Evolutionary conservation across 2,888 invertebrate genomes (phyloP), one percentile per base, ranked within the genome.

Genomic region (Dasypolia templi): DNA sequence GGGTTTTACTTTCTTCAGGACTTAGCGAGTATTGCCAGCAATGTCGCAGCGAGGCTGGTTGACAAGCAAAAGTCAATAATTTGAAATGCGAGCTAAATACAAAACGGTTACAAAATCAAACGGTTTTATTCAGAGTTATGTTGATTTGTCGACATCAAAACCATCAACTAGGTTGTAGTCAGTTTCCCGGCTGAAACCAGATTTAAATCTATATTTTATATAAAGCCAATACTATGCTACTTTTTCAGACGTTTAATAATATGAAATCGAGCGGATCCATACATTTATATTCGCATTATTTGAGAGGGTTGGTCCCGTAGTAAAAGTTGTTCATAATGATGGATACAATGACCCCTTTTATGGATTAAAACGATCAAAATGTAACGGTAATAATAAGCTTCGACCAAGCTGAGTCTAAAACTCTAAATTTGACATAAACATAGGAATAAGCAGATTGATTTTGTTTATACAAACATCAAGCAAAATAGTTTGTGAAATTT

Each of bases 101-200:
- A 35, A 35, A 35, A 35, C 35, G 35, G 35, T 35, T 35, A 0
- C 35, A 35, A 35, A 35, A 53, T 26, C n/a, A 14, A 53, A 53
- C 26, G n/a, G 51, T n/a, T 26, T 55, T 55, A 53, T 53, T 35
- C 5, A n/a, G 4, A n/a, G n/a, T 61, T 1, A 39, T 39, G 11
- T 61, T 61, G n/a, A 61, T 61, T 61, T 17, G 19, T 61, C n/a
- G 35, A 4, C n/a, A 61, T 61, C 35, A 17, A 35, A 61, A 35
- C 35, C n/a, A 59, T n/a, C n/a, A 59, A 59, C 58, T 58, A 22
- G 3, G 7, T 7, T 35, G n/a, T n/a, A n/a, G n/a, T 59, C n/a
- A 35, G 35, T 22, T 12, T 59, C 32, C 58, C 32, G 22, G 22
- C 22, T 59, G n/a, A n/a, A n/a, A 14, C 22, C 32, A 22, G 22